Evolutionary conservation across 2,113 vertebrate species (phyloP).

Genomic region (Lampris megalopsis): DNA sequence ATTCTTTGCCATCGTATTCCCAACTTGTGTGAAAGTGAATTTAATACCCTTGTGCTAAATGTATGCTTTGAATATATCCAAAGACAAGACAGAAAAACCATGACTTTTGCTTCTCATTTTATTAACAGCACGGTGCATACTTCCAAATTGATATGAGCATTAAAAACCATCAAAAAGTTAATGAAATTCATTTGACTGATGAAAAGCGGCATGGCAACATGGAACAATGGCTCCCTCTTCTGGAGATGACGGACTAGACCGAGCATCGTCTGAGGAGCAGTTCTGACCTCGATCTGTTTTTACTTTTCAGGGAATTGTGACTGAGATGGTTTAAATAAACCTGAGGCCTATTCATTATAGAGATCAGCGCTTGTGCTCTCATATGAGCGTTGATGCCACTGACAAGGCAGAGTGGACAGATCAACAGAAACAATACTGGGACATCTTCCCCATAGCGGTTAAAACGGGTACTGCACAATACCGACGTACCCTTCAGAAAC

Average conservation of each 20-base stretch:
- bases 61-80: background rate
- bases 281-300: slow-evolving; percentile 23
- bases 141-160: slow-evolving; percentile 79
- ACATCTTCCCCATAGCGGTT: slow-evolving; percentile 49
- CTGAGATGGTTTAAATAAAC: slow-evolving; percentile 3
- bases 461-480: slow-evolving; percentile 18
- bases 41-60: background rate
- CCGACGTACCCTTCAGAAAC: slow-evolving; percentile 44
- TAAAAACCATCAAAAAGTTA: slow-evolving; percentile 70
- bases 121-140: slow-evolving; percentile 82
- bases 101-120: slow-evolving; percentile 68
- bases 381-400: slow-evolving; percentile 13
- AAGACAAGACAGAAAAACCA: background rate
- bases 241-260: slow-evolving; percentile 42
- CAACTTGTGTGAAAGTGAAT: background rate
- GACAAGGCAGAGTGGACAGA: slow-evolving; percentile 49
- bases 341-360: slow-evolving; percentile 20
- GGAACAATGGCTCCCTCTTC: slow-evolving; percentile 72
- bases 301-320: background rate
- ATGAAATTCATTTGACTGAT: slow-evolving; percentile 64
- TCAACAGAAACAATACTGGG: slow-evolving; percentile 55
- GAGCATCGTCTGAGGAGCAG: slow-evolving; percentile 12
- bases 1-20: no score
- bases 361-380: slow-evolving; percentile 28
- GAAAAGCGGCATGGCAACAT: slow-evolving; percentile 56